Evolutionary conservation across 2,797 vertebrate genomes (phyloP), one percentile per base, ranked within the genome.

Genomic region (Mormyrus proboscirostris): DNA sequence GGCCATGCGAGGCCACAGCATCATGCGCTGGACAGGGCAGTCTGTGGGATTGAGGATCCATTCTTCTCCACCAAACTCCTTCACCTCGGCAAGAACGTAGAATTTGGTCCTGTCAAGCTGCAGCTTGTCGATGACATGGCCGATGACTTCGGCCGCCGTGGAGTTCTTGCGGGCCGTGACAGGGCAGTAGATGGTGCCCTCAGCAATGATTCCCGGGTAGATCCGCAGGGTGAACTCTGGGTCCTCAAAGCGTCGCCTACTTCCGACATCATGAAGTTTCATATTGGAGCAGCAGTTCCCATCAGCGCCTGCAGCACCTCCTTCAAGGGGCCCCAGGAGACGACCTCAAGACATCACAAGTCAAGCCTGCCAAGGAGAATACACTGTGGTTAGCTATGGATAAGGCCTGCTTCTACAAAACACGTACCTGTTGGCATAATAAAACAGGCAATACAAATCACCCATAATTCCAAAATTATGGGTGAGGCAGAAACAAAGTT

Each of bases 11-110:
- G 99, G 99, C 99, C 98, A 99, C 89, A 99, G 93, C 98, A 99
- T 97, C 98, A 99, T 99, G 93, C 98, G 97, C 91, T 99, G 98
- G 92, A 98, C 98, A 0, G 99, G 99, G 92, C 97, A 98, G 94
- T 99, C 99, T 6, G 94, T 96, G 82, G 99, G 98, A 95, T 99
- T 99, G 91, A 99, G 96, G 91, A 99, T 99, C 99, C 99, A 99
- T 95, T 99, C 99, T 91, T 99, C 99, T 50, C 99, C 99, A 1
- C 99, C 99, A 12, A 99, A 99, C 93, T 99, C 99, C 93, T 99
- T 99, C 90, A 99, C 99, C 91, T 99, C 99, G 0, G 99, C 99
- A 33, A 99, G 92, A 86, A 99, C 98, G 0, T 99, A 99, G 57
- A 97, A 98, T 94, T 95, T 97, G 88, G 97, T 96, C 91, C 97